phyloP scores from a whole-genome alignment of 2,113 vertebrate species.

The Podiceps cristatus region DNA sequence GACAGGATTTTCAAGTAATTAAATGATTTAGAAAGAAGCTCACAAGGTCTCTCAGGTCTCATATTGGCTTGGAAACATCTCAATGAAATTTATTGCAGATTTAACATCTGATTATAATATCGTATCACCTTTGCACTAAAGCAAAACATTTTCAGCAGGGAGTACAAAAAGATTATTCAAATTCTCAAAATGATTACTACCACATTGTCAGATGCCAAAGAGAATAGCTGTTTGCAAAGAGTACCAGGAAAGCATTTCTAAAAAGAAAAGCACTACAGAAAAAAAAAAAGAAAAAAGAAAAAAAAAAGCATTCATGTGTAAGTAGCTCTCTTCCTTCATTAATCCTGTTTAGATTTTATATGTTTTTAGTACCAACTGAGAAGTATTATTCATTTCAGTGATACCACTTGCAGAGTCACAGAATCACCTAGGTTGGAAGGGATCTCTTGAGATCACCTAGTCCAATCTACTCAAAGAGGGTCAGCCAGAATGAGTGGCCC shows the following conservation, averaged over 20 bases:
- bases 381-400: neutral
- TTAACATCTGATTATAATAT: neutral
- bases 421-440: neutral
- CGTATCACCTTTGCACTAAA: neutral
- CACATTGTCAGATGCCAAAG: neutral
- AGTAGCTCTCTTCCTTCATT: neutral
- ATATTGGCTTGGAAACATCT: neutral
- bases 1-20: slow-evolving; percentile 17
- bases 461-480: neutral
- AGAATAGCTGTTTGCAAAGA: neutral
- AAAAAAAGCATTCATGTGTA: fast-evolving
- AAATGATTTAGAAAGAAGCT: neutral
- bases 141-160: neutral
- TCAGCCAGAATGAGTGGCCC: neutral
- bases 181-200: neutral
- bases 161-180: neutral
- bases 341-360: neutral
- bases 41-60: neutral
- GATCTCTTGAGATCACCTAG: neutral
- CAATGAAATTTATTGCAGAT: neutral
- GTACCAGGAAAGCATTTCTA: neutral
- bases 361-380: neutral
- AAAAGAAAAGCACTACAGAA: neutral
- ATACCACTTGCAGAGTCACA: neutral
- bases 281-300: neutral